phyloP scores from a whole-genome alignment of 2,113 vertebrate species.

The Anguilla rostrata region DNA sequence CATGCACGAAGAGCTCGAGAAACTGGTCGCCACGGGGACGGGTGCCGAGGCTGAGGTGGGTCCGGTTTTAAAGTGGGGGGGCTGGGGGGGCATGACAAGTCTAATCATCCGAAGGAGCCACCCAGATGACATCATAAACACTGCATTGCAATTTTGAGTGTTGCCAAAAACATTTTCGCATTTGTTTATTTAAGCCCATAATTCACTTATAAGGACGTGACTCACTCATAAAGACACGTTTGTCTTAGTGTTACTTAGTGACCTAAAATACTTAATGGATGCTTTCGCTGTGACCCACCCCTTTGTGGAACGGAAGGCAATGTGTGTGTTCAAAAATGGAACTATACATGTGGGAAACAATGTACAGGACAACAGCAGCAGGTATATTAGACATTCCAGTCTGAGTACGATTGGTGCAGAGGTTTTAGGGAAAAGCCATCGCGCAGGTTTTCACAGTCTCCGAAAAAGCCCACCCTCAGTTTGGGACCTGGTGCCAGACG shows the following conservation, averaged over 20 bases:
- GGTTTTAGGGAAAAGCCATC: neutral
- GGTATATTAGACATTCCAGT: neutral
- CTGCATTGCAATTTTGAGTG: neutral
- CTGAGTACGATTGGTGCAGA: neutral
- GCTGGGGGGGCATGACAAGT: neutral
- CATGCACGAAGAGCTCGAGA: slow-evolving; percentile 88
- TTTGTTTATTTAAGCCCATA: neutral
- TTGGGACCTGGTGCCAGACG: neutral
- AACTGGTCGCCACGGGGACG: slow-evolving; percentile 76
- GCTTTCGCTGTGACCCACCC: too few species aligned
- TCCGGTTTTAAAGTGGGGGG: neutral
- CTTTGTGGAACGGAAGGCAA: too few species aligned
- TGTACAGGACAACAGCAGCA: too few species aligned
- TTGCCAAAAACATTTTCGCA: neutral
- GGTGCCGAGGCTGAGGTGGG: slow-evolving; percentile 81
- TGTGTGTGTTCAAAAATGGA: too few species aligned
- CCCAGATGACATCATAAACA: neutral
- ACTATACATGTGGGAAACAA: too few species aligned
- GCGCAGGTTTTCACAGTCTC: neutral
- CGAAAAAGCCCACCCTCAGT: neutral
- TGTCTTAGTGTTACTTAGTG: too few species aligned
- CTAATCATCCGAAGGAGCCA: neutral
- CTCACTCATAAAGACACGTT: too few species aligned
- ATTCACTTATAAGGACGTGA: neutral
- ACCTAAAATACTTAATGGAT: too few species aligned